phyloP scores from a whole-genome alignment of 2,888 invertebrate genomes.

The Mythimna vitellina region DNA sequence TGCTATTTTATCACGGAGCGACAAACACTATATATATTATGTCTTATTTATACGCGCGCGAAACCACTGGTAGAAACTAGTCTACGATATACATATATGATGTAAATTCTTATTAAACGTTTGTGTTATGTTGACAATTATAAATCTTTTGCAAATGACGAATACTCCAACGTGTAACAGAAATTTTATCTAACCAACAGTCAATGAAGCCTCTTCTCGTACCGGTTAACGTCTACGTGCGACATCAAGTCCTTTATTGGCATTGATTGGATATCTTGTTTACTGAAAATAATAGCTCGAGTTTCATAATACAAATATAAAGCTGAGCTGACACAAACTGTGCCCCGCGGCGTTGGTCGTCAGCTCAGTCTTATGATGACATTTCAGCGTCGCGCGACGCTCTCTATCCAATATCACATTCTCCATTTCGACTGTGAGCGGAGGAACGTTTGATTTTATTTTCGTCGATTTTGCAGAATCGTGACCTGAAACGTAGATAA shows the following conservation, averaged over 20 bases:
- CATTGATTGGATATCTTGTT: constrained; percentile 12
- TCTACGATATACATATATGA: no score
- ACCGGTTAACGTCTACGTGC: background rate
- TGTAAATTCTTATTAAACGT: no score
- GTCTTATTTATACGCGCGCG: no score
- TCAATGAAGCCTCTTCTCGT: background rate
- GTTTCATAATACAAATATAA: constrained; percentile 29
- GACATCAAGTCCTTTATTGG: background rate
- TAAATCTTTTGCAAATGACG: background rate
- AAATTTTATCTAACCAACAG: background rate
- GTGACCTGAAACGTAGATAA: constrained; percentile 83
- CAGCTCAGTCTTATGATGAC: constrained; percentile 76
- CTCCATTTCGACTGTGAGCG: constrained; percentile 78
- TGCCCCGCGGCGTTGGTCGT: constrained; percentile 42
- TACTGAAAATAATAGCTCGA: constrained; percentile 8
- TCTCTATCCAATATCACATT: constrained; percentile 81
- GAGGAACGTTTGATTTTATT: constrained; percentile 85
- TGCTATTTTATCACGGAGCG: no score
- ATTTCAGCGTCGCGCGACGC: constrained; percentile 71
- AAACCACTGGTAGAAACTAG: no score
- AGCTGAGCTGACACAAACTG: constrained; percentile 8
- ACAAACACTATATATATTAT: no score
- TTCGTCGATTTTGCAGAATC: constrained; percentile 85
- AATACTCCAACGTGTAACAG: background rate
- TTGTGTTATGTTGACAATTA: background rate